phyloP scores from a whole-genome alignment of 64 coral and sea anemone genomes.

The Montipora foliosa region DNA sequence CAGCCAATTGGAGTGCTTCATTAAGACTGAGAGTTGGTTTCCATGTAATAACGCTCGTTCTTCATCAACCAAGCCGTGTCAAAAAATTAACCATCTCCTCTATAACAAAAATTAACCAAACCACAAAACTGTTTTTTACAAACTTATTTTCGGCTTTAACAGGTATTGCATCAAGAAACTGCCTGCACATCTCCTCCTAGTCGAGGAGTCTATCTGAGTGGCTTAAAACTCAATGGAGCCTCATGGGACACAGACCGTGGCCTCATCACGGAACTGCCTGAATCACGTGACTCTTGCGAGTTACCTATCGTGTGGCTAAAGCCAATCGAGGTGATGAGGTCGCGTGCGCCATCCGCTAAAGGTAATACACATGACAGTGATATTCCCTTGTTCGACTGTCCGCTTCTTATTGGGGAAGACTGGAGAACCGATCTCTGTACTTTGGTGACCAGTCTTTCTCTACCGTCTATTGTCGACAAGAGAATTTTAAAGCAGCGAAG shows the following conservation, averaged over 20 bases:
- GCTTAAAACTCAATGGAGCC: slow-evolving; percentile 24
- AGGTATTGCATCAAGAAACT: slow-evolving; percentile 28
- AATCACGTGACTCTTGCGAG: slow-evolving; percentile 20
- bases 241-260: slow-evolving; percentile 36
- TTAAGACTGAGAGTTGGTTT: no score
- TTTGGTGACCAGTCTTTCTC: slow-evolving; percentile 40
- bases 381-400: slow-evolving; percentile 36
- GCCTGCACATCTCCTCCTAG: slow-evolving; percentile 24
- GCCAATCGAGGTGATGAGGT: slow-evolving; percentile 25
- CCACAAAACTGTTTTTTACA: no score
- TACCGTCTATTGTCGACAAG: background rate
- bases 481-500: slow-evolving; percentile 20
- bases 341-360: slow-evolving; percentile 30
- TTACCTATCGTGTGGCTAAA: slow-evolving; percentile 38
- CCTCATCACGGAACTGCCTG: background rate
- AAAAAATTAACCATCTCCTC: no score
- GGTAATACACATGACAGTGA: background rate
- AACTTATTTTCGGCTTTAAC: background rate
- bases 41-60: no score
- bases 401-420: slow-evolving; percentile 16
- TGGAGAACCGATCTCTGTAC: background rate
- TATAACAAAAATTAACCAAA: no score
- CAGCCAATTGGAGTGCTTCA: no score
- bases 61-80: no score
- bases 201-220: slow-evolving; percentile 29